phyloP scores from a whole-genome alignment of 1,140 invertebrate species.

The Drosophila sulfurigaster region DNA sequence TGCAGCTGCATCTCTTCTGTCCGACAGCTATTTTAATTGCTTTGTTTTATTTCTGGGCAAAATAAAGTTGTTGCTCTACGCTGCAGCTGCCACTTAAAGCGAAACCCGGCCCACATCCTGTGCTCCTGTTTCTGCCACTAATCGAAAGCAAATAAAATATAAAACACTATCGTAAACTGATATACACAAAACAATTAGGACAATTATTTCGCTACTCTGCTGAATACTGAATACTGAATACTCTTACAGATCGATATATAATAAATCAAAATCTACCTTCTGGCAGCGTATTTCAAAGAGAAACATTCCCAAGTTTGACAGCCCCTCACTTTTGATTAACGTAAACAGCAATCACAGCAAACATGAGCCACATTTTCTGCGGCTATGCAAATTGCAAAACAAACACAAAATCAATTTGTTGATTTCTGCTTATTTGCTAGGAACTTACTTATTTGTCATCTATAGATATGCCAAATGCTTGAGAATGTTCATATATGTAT shows the following conservation, averaged over 20 bases:
- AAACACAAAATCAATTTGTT: conserved; percentile 70
- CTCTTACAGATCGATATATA: background rate
- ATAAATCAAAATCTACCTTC: no score
- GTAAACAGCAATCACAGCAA: conserved; percentile 57
- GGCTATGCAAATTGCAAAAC: conserved; percentile 63
- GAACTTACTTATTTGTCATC: conserved; percentile 15
- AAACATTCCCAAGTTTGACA: background rate
- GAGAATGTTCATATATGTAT: conserved; percentile 23
- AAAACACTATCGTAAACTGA: background rate
- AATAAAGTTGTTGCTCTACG: conserved; percentile 46
- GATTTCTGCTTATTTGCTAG: conserved; percentile 52
- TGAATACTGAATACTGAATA: background rate
- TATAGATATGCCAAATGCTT: conserved; percentile 10
- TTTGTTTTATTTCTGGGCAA: conserved; percentile 64
- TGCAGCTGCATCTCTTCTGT: conserved; percentile 33
- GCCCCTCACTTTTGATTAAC: conserved; percentile 29
- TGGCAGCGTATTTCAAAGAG: background rate
- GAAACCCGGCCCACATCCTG: background rate
- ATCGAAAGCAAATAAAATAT: background rate
- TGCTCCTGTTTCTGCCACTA: background rate
- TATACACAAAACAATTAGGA: background rate
- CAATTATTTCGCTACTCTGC: background rate
- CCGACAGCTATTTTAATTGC: conserved; percentile 73
- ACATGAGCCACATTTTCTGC: conserved; percentile 54
- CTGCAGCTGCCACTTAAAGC: conserved; percentile 16